These are phyloP conservation scores for Dromaius novaehollandiae DNA, from an alignment of 2,113 vertebrate species.

Conservation along the genomic window DNA sequence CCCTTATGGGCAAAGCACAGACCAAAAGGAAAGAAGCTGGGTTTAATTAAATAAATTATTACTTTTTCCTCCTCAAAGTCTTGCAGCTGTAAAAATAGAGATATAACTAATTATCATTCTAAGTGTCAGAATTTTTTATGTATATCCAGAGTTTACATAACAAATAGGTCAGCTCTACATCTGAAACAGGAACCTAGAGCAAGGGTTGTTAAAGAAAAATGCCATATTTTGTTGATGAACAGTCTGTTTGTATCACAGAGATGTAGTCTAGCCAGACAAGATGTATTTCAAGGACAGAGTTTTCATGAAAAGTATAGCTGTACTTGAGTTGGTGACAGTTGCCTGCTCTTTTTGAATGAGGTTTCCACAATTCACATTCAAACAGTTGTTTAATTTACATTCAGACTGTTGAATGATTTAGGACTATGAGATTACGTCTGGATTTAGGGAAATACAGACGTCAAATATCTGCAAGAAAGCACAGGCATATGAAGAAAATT, in stretches of 20 bases:
- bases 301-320: background rate
- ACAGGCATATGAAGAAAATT: rapidly evolving
- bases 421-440: background rate
- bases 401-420: background rate
- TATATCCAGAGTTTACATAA: background rate
- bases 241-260: background rate
- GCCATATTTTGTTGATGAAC: background rate
- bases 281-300: background rate
- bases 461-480: background rate
- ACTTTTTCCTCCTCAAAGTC: background rate
- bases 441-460: background rate
- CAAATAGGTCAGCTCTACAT: background rate
- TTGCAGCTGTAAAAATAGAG: slow-evolving; percentile 42
- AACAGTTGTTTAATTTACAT: background rate
- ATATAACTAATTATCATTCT: background rate
- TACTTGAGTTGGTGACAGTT: slow-evolving; percentile 1
- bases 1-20: background rate
- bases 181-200: background rate
- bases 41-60: background rate
- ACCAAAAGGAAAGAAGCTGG: background rate
- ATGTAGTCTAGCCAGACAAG: background rate
- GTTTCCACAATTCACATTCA: background rate
- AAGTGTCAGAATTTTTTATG: slow-evolving; percentile 20
- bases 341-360: background rate
- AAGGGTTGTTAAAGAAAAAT: background rate